Percentiles rank a stretch among this genome's conserved stretches.
These are phyloP conservation scores for Ephydatia muelleri DNA, from an alignment of 37 sponge, comb jelly and placozoan genomes.

Conservation along the genomic window DNA sequence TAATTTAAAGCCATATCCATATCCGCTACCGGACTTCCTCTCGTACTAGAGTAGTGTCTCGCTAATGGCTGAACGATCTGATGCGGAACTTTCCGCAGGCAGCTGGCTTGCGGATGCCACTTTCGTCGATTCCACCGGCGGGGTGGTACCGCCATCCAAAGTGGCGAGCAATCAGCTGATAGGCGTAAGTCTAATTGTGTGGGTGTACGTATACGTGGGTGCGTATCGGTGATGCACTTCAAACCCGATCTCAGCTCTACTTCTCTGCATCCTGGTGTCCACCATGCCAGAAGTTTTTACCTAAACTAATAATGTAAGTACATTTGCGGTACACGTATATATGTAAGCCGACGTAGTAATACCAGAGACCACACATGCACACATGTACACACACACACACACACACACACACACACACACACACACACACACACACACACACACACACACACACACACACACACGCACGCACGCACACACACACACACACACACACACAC, in stretches of 20 bases:
- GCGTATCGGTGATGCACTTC: background rate
- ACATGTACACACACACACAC: background rate
- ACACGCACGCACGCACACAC: too few species aligned
- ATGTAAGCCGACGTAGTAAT: too few species aligned
- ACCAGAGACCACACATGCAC: too few species aligned
- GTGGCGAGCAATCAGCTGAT: background rate
- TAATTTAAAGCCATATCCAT: too few species aligned
- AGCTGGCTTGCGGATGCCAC: background rate
- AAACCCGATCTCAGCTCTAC: conserved; percentile 57
- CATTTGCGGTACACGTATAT: too few species aligned
- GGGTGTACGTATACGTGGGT: background rate
- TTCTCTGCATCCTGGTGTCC: conserved; percentile 87
- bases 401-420: conserved; percentile 2
- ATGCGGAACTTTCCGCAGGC: background rate
- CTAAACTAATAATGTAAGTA: conserved; percentile 78
- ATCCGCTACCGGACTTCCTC: too few species aligned
- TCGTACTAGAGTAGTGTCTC: too few species aligned
- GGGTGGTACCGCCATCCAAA: background rate
- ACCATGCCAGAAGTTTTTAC: conserved; percentile 74
- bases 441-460: too few species aligned
- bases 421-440: conserved; percentile 20
- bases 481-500: conserved; percentile 2
- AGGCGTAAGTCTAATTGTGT: background rate
- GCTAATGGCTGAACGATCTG: too few species aligned
- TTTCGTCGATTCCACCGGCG: background rate